A percentile compares a stretch with the other conserved stretches of the same genome.
phyloP scores from a whole-genome alignment of 2,797 vertebrate genomes.

The Macropodus opercularis region DNA sequence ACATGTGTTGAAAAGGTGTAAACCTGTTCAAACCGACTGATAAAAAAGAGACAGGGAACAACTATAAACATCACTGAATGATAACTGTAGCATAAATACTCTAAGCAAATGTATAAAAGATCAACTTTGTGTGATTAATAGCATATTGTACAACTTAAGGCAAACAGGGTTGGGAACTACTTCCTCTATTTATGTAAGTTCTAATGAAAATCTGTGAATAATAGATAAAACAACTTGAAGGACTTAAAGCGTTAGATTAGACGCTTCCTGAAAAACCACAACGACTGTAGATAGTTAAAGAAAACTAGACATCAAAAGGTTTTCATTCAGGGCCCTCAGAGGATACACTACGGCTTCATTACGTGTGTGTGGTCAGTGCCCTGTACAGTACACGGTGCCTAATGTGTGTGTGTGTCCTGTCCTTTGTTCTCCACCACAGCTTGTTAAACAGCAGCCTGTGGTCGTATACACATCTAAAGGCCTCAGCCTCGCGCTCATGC shows the following conservation, averaged over 20 bases:
- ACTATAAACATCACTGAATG: not conserved
- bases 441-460: constrained; percentile 39
- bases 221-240: not conserved
- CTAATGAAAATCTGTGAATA: not conserved
- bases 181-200: not conserved
- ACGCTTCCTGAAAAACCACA: not conserved
- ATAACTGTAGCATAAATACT: not conserved
- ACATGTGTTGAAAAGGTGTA: not conserved
- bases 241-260: constrained; percentile 1
- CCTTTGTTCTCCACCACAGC: constrained; percentile 20
- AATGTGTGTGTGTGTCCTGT: too few species aligned
- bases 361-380: not conserved
- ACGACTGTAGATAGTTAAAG: not conserved
- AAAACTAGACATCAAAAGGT: not conserved
- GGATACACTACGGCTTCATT: not conserved
- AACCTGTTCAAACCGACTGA: not conserved
- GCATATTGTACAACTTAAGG: too few species aligned
- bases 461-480: not conserved
- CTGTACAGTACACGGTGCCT: not conserved
- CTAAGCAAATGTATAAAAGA: not conserved
- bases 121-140: not conserved
- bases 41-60: not conserved
- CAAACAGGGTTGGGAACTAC: not conserved
- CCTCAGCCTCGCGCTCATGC: constrained; percentile 13
- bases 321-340: not conserved